Evolutionary conservation across 2,113 vertebrate species (phyloP), one percentile per base, ranked within the genome.

Genomic region (Chaenocephalus aceratus): DNA sequence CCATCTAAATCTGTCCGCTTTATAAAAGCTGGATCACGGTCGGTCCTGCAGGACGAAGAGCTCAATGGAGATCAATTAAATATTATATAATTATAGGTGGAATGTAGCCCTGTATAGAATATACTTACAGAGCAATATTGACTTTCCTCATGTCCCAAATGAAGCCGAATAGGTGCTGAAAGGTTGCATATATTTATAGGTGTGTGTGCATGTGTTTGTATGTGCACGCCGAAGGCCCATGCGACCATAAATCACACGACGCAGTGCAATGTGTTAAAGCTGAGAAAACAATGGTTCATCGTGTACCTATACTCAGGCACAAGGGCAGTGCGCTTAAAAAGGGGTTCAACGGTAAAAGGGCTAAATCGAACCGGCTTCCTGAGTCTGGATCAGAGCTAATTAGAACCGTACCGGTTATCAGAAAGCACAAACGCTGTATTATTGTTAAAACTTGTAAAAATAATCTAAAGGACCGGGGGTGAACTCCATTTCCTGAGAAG

Each of bases 371-470:
- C 65, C 61, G 41, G 53, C 64, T 77, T 86, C 86, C 77, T 67
- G 79, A 83, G 53, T 82, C 68, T 52, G 79, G 82, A 88, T 85
- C 79, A 76, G 63, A 60, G 21, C 70, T 82, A 85, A 91, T 89
- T 87, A 87, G 84, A 88, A 73, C 77, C 63, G 68, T 60, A 62
- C 67, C 23, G 30, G n/a, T 7, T 69, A 14, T 72, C 77, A 45
- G 63, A 65, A 81, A 82, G 71, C 56, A 16, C 61, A 71, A 86
- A 88, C 56, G 36, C 75, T 61, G 80, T 91, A 63, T 91, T 93
- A 86, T 92, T 84, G 74, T 88, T 91, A 70, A 57, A 87, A 86
- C 78, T 70, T 90, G 77, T 86, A 85, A 85, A 91, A 90, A 91
- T 87, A 89, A 89, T 83, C 84, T 82, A 62, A 44, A 84, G 53